A percentile compares a stretch with the other conserved stretches of the same genome.
phyloP scores from a whole-genome alignment of 2,113 vertebrate genomes.

The Gulo gulo region DNA sequence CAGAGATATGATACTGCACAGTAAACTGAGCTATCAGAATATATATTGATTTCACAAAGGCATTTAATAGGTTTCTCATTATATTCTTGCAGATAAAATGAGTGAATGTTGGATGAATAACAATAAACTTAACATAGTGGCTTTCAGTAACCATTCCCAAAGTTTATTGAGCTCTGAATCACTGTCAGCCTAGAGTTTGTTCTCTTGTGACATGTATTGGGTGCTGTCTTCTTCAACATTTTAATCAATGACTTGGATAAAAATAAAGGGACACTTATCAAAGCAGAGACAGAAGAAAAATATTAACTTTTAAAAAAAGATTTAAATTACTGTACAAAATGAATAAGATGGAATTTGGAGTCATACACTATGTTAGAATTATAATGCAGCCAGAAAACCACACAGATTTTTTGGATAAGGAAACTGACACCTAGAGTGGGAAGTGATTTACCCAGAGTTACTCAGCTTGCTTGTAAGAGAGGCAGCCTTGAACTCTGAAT shows the following conservation, averaged over 20 bases:
- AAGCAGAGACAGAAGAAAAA: not conserved
- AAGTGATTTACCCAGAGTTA: not conserved
- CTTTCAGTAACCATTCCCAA: not conserved
- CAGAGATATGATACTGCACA: not conserved
- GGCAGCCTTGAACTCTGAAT: not conserved
- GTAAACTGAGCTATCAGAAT: not conserved
- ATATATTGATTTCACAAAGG: not conserved
- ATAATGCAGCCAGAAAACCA: not conserved
- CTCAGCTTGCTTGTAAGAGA: no score
- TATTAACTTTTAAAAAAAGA: not conserved
- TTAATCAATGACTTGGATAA: not conserved
- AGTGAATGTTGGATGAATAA: not conserved
- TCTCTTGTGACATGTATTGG: not conserved
- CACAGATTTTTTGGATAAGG: not conserved
- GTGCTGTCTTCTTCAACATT: not conserved
- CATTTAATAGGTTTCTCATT: not conserved
- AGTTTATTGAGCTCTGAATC: not conserved
- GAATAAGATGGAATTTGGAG: not conserved
- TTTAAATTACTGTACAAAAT: not conserved
- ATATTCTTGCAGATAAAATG: not conserved
- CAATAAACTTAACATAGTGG: not conserved
- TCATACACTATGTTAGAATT: not conserved
- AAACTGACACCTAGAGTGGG: not conserved
- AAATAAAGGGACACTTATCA: not conserved
- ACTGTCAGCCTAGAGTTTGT: not conserved